phyloP scores from a whole-genome alignment of 2,797 vertebrate species.

The Sparidentex hasta region DNA sequence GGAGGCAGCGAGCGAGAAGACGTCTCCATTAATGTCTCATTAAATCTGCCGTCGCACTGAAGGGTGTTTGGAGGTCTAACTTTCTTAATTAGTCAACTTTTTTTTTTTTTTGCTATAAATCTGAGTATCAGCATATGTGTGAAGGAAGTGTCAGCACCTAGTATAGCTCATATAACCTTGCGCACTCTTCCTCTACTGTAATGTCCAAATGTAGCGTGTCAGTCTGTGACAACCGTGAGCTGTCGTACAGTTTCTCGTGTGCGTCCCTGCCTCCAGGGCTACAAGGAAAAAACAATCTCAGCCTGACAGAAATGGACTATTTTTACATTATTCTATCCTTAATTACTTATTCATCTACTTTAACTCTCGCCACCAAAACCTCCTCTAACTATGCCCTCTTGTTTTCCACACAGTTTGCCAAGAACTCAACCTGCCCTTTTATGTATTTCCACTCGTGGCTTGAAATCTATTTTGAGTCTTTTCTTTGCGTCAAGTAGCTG shows the following conservation, averaged over 20 bases:
- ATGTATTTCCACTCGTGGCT: constrained; percentile 55
- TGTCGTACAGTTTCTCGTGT: constrained; percentile 26
- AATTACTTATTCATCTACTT: constrained; percentile 71
- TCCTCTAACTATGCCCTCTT: constrained; percentile 67
- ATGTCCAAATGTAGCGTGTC: constrained; percentile 34
- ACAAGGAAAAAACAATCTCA: constrained; percentile 34
- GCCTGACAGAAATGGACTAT: constrained; percentile 43
- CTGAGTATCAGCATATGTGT: constrained; percentile 53
- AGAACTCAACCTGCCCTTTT: constrained; percentile 59
- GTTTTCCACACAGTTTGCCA: constrained; percentile 72
- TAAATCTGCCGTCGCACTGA: constrained; percentile 69
- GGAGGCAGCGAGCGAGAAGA: constrained; percentile 56
- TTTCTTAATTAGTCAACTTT: constrained; percentile 68
- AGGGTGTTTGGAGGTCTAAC: constrained; percentile 73
- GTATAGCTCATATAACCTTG: constrained; percentile 46
- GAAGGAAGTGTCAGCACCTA: constrained; percentile 44
- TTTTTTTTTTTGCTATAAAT: constrained; percentile 46
- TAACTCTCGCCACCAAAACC: constrained; percentile 59
- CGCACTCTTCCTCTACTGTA: constrained; percentile 25
- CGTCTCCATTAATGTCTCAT: constrained; percentile 78
- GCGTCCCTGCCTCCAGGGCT: constrained; percentile 25
- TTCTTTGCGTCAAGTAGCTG: constrained; percentile 34
- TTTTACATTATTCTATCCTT: constrained; percentile 60
- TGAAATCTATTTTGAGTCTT: constrained; percentile 47
- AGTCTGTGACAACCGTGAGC: constrained; percentile 32